A percentile compares a stretch with the other conserved stretches of the same genome.
These are phyloP conservation scores for Corydoras sp. DNA, from an alignment of 2,113 vertebrate genomes.

Conservation along the genomic window DNA sequence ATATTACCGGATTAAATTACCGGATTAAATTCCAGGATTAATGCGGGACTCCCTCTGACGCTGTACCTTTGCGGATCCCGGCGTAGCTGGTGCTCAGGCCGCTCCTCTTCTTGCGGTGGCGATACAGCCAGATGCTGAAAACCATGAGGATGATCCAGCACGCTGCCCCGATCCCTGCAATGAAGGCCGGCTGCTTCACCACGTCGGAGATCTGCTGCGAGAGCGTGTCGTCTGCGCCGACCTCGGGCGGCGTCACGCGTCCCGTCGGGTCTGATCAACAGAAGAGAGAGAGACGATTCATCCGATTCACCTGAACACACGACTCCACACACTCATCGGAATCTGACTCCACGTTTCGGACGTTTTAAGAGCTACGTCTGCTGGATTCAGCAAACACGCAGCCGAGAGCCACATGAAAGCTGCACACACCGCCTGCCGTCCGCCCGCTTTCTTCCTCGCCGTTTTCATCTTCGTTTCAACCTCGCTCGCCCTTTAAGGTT, in stretches of 20 bases:
- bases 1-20: too few species aligned
- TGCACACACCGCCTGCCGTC: slow-evolving; percentile 5
- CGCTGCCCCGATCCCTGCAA: slow-evolving; percentile 91
- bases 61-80: slow-evolving; percentile 91
- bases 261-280: slow-evolving; percentile 76
- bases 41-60: neutral
- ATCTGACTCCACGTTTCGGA: too few species aligned
- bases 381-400: neutral
- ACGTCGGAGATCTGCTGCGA: slow-evolving; percentile 97
- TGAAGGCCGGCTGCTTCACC: slow-evolving; percentile 94
- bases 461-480: slow-evolving; percentile 9
- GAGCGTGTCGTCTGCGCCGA: slow-evolving; percentile 77
- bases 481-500: neutral
- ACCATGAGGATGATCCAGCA: slow-evolving; percentile 99
- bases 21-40: neutral
- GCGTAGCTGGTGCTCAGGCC: slow-evolving; percentile 89
- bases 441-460: neutral
- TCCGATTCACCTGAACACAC: too few species aligned
- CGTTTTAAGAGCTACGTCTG: too few species aligned
- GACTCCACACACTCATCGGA: too few species aligned
- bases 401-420: slow-evolving; percentile 5
- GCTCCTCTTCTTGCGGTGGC: slow-evolving; percentile 89
- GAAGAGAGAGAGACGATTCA: neutral
- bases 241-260: slow-evolving; percentile 69
- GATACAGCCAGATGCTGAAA: slow-evolving; percentile 96